These are phyloP conservation scores for Perdita meconis DNA, from an alignment of 2,888 invertebrate species.

Conservation along the genomic window DNA sequence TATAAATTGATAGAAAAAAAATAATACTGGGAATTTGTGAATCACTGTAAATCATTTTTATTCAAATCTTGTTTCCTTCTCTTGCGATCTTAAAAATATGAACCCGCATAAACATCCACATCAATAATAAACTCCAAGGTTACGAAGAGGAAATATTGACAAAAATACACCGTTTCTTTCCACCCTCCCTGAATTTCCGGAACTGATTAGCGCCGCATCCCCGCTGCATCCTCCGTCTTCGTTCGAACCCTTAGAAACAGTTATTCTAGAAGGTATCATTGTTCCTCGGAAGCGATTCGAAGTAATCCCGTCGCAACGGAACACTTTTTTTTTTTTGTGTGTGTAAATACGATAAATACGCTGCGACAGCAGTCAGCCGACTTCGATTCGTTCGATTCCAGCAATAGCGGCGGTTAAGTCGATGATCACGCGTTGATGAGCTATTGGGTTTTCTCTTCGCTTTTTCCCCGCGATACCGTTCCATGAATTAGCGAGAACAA, in stretches of 20 bases:
- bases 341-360: no score
- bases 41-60: no score
- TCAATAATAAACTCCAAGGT: no score
- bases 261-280: slow-evolving; percentile 36
- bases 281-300: slow-evolving; percentile 19
- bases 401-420: not conserved
- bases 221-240: slow-evolving; percentile 15
- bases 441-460: not conserved
- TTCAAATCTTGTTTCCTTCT: no score
- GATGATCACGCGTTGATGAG: not conserved
- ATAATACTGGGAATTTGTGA: no score
- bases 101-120: no score
- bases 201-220: not conserved
- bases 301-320: not conserved
- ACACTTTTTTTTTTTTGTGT: slow-evolving; percentile 12
- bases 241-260: slow-evolving; percentile 18
- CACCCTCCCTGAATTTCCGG: not conserved
- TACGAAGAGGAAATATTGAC: no score
- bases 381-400: slow-evolving; percentile 2
- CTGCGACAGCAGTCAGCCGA: not conserved
- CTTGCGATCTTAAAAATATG: no score
- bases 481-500: not conserved
- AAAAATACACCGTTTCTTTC: slow-evolving; percentile 13
- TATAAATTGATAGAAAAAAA: no score
- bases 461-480: slow-evolving; percentile 11